A percentile compares a stretch with the other conserved stretches of the same genome.
Conservation (phyloP, 2,797 vertebrate species). For the Prionace glauca region DNA sequence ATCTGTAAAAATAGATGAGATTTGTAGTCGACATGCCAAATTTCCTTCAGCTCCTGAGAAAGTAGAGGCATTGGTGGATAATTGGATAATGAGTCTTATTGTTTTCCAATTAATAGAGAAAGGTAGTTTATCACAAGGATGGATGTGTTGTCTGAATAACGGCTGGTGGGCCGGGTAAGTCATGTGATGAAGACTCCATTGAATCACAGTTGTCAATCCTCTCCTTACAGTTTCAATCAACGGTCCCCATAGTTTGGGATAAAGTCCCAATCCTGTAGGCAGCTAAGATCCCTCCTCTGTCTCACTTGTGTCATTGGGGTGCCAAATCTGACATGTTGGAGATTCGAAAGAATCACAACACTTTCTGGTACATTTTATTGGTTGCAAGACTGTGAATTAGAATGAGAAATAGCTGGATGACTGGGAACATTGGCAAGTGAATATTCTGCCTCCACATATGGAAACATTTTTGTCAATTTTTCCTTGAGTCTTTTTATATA, state of each 20-base stretch:
- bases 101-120: too few relatives aligned
- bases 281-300: not conserved
- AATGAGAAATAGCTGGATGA: not conserved
- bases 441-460: not conserved
- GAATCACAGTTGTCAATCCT: too few relatives aligned
- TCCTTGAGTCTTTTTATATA: not conserved
- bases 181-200: too few relatives aligned
- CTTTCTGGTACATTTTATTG: not conserved
- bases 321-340: not conserved
- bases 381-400: not conserved
- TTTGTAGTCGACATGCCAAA: too few relatives aligned
- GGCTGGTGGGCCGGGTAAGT: too few relatives aligned
- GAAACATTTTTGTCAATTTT: slow-evolving; percentile 15
- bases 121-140: too few relatives aligned
- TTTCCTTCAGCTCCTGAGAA: too few relatives aligned
- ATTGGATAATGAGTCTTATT: not conserved
- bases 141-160: too few relatives aligned
- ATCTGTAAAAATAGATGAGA: too few relatives aligned
- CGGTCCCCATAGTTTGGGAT: not conserved
- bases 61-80: too few relatives aligned
- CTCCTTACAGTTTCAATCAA: not conserved
- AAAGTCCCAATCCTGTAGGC: not conserved
- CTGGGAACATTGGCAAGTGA: not conserved
- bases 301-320: not conserved
- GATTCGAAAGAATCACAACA: not conserved